A percentile compares a stretch with the other conserved stretches of the same genome.
phyloP scores from a whole-genome alignment of 1,140 invertebrate genomes.

The Zaprionus camerounensis region DNA sequence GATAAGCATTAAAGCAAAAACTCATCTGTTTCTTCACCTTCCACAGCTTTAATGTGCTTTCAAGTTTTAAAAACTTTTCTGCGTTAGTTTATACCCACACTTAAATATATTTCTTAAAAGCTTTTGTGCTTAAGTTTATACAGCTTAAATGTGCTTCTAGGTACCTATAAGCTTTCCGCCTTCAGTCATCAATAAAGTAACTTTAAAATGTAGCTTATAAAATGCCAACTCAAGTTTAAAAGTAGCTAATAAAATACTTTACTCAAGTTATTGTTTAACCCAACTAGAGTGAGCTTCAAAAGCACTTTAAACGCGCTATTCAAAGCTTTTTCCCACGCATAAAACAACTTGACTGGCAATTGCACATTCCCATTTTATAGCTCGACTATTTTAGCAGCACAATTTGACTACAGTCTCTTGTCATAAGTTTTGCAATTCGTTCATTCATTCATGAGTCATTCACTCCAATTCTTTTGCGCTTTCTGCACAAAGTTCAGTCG shows the following conservation, averaged over 20 bases:
- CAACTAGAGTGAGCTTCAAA: neutral
- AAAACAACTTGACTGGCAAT: neutral
- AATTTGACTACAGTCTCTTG: conserved; percentile 5
- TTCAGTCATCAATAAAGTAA: too few relatives aligned
- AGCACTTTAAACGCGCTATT: neutral
- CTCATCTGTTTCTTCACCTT: too few relatives aligned
- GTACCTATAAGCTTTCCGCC: too few relatives aligned
- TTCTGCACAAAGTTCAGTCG: conserved; percentile 34
- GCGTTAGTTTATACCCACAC: too few relatives aligned
- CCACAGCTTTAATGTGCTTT: neutral
- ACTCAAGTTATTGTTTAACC: neutral
- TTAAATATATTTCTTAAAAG: too few relatives aligned
- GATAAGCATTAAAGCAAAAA: too few relatives aligned
- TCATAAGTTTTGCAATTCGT: conserved; percentile 19
- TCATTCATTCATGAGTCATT: conserved; percentile 43
- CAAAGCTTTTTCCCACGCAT: neutral
- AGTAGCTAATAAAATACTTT: too few relatives aligned
- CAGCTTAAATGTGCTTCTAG: too few relatives aligned
- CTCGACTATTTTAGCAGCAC: neutral
- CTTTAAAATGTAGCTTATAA: too few relatives aligned
- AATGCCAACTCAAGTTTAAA: too few relatives aligned
- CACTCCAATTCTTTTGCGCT: conserved; percentile 27
- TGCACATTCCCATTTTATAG: neutral
- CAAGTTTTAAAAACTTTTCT: neutral
- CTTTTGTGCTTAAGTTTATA: too few relatives aligned